Conservation (phyloP, 2,113 vertebrate genomes). For the Microcebus lehilahytsara region DNA sequence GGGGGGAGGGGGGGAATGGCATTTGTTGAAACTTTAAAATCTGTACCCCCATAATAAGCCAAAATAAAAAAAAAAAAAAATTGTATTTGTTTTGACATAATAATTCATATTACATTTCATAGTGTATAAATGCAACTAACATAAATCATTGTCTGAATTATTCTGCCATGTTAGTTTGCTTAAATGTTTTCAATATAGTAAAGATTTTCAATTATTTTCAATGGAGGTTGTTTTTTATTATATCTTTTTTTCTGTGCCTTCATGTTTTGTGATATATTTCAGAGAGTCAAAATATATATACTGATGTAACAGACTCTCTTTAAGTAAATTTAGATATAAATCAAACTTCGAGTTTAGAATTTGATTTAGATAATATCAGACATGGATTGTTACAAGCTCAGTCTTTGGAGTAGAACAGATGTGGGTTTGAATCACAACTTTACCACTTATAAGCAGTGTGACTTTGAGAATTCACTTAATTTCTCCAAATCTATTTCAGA, state of each 20-base stretch:
- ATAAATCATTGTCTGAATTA: background rate
- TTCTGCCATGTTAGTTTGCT: background rate
- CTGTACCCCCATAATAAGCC: too few relatives aligned
- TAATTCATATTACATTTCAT: constrained; percentile 20
- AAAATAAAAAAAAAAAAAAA: too few relatives aligned
- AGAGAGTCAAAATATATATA: background rate
- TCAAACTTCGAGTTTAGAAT: background rate
- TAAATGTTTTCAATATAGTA: background rate
- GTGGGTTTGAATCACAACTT: background rate
- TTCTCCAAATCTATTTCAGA: background rate
- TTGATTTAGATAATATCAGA: background rate
- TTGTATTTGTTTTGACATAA: background rate
- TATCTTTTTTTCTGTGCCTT: background rate
- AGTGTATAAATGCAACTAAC: background rate
- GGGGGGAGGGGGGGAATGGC: too few relatives aligned
- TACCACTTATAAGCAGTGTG: background rate
- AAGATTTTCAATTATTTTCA: background rate
- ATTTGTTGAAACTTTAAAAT: too few relatives aligned
- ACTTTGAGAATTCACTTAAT: background rate
- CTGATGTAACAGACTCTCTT: background rate
- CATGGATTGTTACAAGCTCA: background rate
- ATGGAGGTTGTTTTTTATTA: background rate
- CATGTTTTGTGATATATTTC: constrained; percentile 48
- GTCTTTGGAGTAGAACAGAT: background rate
- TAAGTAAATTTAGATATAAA: background rate